Evolutionary conservation across 2,888 invertebrate species (phyloP), one percentile per base, ranked within the genome.

Genomic region (Calameuta filiformis): DNA sequence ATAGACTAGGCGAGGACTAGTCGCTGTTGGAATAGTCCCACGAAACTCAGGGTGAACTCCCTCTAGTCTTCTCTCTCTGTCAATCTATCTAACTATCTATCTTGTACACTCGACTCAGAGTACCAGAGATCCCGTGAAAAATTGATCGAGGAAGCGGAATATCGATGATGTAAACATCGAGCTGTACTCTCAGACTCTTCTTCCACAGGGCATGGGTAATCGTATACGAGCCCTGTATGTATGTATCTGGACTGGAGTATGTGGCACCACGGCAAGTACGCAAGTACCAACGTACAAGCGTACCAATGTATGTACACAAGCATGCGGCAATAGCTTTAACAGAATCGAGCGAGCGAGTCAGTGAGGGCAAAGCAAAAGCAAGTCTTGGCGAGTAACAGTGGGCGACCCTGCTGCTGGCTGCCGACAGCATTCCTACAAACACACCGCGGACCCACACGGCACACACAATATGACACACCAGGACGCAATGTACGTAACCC

Each of bases 391-490:
- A 87, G 87, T 87, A 87, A 87, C 87, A 86, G 87, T 87, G 87
- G 87, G 87, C 87, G 87, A 87, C 87, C 84, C 85, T 83, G 85
- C 84, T 86, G 86, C 86, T 84, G 86, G 85, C 84, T 87, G 86
- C 87, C 85, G 87, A 87, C 87, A 86, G 87, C 87, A 87, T 87
- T 87, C 87, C 87, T 87, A 87, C 86, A 85, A 84, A 87, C 85
- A 85, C 83, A 86, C 82, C 82, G 83, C 79, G 78, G 77, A 79
- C 76, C 80, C 69, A 71, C 74, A 75, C 85, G 86, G 81, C 83
- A 81, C 40, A 80, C 80, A 83, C 84, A 80, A 82, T 81, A 79
- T 78, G 40, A 75, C 68, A 77, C 78, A 73, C 78, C 80, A 81
- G 73, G 23, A 71, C 78, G 73, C 56, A 34, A 71, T 33, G 79